Conservation (phyloP, 2,113 vertebrate genomes). For the Mus pahari region DNA sequence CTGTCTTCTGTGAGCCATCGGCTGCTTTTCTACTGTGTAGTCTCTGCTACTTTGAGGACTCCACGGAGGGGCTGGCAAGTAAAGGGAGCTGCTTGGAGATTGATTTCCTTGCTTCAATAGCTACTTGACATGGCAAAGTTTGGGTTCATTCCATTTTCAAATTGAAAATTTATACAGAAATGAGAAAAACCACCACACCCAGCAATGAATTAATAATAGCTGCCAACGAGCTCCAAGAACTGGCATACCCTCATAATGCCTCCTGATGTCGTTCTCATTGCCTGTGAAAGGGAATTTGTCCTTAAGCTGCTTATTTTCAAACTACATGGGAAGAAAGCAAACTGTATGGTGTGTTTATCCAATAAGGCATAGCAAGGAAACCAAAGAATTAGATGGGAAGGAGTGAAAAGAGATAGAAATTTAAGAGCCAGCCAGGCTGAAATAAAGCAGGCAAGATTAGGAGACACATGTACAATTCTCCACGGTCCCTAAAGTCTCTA, state of each 20-base stretch:
- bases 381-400: slow-evolving; percentile 75
- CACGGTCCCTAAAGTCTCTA: slow-evolving; percentile 89
- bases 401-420: slow-evolving; percentile 78
- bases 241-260: slow-evolving; percentile 58
- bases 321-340: slow-evolving; percentile 83
- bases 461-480: slow-evolving; percentile 87
- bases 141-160: slow-evolving; percentile 55
- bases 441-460: slow-evolving; percentile 84
- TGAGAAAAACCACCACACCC: slow-evolving; percentile 78
- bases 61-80: background rate
- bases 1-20: slow-evolving; percentile 61
- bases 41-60: background rate
- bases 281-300: slow-evolving; percentile 77
- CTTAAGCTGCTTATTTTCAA: slow-evolving; percentile 84
- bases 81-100: slow-evolving; percentile 28
- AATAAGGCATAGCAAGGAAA: slow-evolving; percentile 81
- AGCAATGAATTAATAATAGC: slow-evolving; percentile 80
- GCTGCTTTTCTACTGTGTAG: slow-evolving; percentile 17
- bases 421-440: slow-evolving; percentile 77
- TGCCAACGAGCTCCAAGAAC: slow-evolving; percentile 73
- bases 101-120: slow-evolving; percentile 70
- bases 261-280: slow-evolving; percentile 30
- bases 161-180: slow-evolving; percentile 75
- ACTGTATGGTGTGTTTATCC: slow-evolving; percentile 79
- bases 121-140: slow-evolving; percentile 69